These are phyloP conservation scores for Electrona antarctica DNA, from an alignment of 2,113 vertebrate genomes.

Conservation along the genomic window DNA sequence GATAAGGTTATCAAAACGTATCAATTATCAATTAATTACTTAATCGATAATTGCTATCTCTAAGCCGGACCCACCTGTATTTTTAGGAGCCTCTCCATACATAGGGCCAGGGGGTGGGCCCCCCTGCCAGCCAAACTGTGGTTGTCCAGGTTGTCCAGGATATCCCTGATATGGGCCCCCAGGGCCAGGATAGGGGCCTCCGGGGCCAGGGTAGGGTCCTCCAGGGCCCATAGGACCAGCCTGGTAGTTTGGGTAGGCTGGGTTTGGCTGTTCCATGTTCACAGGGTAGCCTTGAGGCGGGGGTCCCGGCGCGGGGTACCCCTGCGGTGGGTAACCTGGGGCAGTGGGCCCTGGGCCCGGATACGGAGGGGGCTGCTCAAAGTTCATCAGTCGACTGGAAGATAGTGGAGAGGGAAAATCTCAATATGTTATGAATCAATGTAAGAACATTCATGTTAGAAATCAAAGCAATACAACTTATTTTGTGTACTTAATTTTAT, in stretches of 20 bases:
- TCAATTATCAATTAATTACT: too few relatives aligned
- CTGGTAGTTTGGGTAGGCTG: conserved; percentile 79
- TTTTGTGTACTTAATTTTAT: too few relatives aligned
- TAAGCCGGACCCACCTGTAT: conserved; percentile 83
- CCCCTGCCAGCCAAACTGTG: conserved; percentile 87
- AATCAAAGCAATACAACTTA: too few relatives aligned
- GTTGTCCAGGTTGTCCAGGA: conserved; percentile 78
- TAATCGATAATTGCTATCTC: background rate
- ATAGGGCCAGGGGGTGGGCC: conserved; percentile 83
- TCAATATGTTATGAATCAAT: too few relatives aligned
- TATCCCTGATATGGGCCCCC: conserved; percentile 25
- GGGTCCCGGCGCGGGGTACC: conserved; percentile 72
- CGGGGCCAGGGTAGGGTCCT: conserved; percentile 78
- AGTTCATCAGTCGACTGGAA: conserved; percentile 80
- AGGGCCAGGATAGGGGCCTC: background rate
- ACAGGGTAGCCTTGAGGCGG: conserved; percentile 76
- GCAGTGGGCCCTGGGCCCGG: conserved; percentile 82
- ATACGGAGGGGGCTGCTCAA: conserved; percentile 90
- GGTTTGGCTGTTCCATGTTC: conserved; percentile 76
- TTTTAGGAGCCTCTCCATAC: conserved; percentile 89
- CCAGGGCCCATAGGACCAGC: conserved; percentile 73
- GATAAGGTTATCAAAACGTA: too few relatives aligned
- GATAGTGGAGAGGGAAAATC: too few relatives aligned
- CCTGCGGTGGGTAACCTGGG: conserved; percentile 80
- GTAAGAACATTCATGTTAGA: too few relatives aligned